Percentiles rank a stretch among this genome's conserved stretches.
phyloP scores from a whole-genome alignment of 1,140 invertebrate species.

The Paralvinella palmiformis region DNA sequence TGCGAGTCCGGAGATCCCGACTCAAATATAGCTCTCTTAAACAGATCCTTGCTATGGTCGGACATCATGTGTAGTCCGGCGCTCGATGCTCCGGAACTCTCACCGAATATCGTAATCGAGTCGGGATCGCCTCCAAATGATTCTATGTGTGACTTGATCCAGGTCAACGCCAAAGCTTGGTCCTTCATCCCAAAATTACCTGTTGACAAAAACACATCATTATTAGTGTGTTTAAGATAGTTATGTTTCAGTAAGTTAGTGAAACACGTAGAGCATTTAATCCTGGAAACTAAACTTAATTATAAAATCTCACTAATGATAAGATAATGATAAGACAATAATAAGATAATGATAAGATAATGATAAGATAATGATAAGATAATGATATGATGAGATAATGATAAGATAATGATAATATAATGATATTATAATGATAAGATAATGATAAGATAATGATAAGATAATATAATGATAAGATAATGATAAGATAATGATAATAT shows the following conservation, averaged over 20 bases:
- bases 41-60: conserved; percentile 71
- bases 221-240: not conserved
- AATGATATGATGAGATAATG: too few relatives aligned
- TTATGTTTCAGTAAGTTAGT: not conserved
- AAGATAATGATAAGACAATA: too few relatives aligned
- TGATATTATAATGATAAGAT: too few relatives aligned
- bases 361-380: too few relatives aligned
- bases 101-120: conserved; percentile 49
- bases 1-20: conserved; percentile 63
- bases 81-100: conserved; percentile 85
- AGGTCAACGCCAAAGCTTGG: conserved; percentile 57
- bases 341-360: too few relatives aligned
- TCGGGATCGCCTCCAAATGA: conserved; percentile 36
- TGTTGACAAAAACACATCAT: conserved; percentile 2
- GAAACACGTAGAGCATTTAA: too few relatives aligned
- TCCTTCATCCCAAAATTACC: conserved; percentile 63
- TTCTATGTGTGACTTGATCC: conserved; percentile 53
- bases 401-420: too few relatives aligned
- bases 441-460: too few relatives aligned
- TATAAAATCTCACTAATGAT: too few relatives aligned
- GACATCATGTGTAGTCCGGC: conserved; percentile 83
- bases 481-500: too few relatives aligned
- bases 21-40: conserved; percentile 64
- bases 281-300: too few relatives aligned
- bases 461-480: too few relatives aligned